A percentile compares a stretch with the other conserved stretches of the same genome.
phyloP scores from a whole-genome alignment of 2,888 invertebrate genomes.

The Melanophora roralis region DNA sequence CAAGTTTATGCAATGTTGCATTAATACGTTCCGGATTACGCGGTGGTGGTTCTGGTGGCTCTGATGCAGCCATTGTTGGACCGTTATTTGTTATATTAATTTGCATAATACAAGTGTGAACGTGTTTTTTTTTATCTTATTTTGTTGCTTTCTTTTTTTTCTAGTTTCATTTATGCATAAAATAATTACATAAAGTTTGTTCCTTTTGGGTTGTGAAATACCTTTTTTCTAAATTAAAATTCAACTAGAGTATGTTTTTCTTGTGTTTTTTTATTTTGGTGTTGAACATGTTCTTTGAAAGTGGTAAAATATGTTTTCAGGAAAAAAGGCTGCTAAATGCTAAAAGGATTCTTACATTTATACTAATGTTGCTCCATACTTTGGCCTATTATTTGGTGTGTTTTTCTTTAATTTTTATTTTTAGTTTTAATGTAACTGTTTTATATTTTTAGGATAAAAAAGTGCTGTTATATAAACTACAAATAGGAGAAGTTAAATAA shows the following conservation, averaged over 20 bases:
- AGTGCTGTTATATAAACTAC: slow-evolving; percentile 1
- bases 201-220: background rate
- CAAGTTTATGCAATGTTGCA: slow-evolving; percentile 77
- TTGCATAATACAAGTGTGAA: slow-evolving; percentile 72
- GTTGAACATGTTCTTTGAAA: slow-evolving; percentile 25
- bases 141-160: background rate
- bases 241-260: slow-evolving; percentile 20
- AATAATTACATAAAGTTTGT: background rate
- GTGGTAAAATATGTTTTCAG: slow-evolving; percentile 34
- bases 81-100: slow-evolving; percentile 76
- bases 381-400: slow-evolving; percentile 13
- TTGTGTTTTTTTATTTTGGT: background rate
- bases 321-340: slow-evolving; percentile 35
- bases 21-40: slow-evolving; percentile 78
- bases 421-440: background rate
- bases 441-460: background rate
- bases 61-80: slow-evolving; percentile 77
- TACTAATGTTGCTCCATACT: slow-evolving; percentile 24
- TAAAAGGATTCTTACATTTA: slow-evolving; percentile 44
- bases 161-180: background rate
- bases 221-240: slow-evolving; percentile 7
- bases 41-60: slow-evolving; percentile 78
- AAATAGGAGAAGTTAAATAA: slow-evolving; percentile 1
- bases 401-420: background rate
- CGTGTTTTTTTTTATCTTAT: slow-evolving; percentile 8